These are phyloP conservation scores for Gymnorhina tibicen DNA, from an alignment of 2,113 vertebrate genomes.

Conservation along the genomic window DNA sequence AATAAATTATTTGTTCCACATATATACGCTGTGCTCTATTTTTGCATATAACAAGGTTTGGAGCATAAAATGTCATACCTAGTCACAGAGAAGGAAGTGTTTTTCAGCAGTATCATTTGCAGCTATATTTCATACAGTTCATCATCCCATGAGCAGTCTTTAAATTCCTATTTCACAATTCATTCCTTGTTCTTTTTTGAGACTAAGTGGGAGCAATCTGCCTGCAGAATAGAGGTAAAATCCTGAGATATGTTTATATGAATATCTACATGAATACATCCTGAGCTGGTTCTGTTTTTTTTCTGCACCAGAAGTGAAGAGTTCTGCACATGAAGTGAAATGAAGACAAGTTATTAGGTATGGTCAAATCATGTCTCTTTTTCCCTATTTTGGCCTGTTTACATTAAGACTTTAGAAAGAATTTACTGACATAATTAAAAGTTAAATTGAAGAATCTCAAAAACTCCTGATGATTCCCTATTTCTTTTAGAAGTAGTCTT, in stretches of 20 bases:
- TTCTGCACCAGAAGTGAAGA: background rate
- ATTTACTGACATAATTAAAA: background rate
- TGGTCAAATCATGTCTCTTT: background rate
- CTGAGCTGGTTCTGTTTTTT: rapidly evolving
- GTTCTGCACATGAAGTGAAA: background rate
- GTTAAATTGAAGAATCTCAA: background rate
- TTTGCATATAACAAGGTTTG: background rate
- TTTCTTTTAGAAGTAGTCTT: background rate
- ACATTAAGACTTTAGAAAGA: background rate
- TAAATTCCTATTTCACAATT: background rate
- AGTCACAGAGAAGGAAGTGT: background rate
- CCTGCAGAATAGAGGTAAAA: background rate
- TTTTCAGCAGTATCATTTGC: background rate
- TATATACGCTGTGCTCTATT: background rate
- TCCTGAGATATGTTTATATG: background rate
- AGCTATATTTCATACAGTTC: background rate
- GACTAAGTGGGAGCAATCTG: background rate
- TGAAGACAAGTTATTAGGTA: background rate
- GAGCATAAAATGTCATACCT: background rate
- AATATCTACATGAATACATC: background rate
- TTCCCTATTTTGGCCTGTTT: background rate
- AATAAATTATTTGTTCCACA: background rate
- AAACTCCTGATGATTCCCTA: background rate
- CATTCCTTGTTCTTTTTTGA: background rate
- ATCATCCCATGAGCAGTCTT: background rate